Conservation (phyloP, 2,797 vertebrate genomes). For the Vireo griseus region DNA sequence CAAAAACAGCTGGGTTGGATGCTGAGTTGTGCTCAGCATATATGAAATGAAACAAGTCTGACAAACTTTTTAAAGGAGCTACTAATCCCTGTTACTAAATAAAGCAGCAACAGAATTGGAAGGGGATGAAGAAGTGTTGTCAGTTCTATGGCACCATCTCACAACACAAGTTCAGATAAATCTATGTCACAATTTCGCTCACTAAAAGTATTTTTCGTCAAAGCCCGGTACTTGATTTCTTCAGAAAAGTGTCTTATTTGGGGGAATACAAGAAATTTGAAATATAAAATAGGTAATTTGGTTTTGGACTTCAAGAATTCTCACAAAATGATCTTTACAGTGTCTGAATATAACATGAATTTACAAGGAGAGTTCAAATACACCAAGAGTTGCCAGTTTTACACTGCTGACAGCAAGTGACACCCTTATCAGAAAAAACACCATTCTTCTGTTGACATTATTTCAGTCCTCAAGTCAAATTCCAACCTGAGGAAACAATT, state of each 20-base stretch:
- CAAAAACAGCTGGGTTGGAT: not conserved
- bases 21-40: not conserved
- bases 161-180: constrained; percentile 4
- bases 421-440: not conserved
- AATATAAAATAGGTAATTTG: not conserved
- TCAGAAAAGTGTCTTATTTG: not conserved
- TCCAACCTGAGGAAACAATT: not conserved
- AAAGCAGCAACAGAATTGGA: constrained; percentile 20
- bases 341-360: not conserved
- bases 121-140: not conserved
- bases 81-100: constrained; percentile 58
- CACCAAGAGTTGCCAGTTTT: not conserved
- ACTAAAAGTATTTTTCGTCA: not conserved
- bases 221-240: not conserved
- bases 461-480: not conserved
- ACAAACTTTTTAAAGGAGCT: constrained; percentile 32
- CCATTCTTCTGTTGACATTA: not conserved
- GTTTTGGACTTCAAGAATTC: not conserved
- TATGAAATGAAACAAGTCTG: constrained; percentile 20
- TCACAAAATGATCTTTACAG: not conserved
- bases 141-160: constrained; percentile 20
- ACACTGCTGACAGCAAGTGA: not conserved
- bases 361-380: not conserved
- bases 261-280: not conserved
- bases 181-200: not conserved